Evolutionary conservation across 2,888 invertebrate species (phyloP).

Genomic region (Pheosia tremula): DNA sequence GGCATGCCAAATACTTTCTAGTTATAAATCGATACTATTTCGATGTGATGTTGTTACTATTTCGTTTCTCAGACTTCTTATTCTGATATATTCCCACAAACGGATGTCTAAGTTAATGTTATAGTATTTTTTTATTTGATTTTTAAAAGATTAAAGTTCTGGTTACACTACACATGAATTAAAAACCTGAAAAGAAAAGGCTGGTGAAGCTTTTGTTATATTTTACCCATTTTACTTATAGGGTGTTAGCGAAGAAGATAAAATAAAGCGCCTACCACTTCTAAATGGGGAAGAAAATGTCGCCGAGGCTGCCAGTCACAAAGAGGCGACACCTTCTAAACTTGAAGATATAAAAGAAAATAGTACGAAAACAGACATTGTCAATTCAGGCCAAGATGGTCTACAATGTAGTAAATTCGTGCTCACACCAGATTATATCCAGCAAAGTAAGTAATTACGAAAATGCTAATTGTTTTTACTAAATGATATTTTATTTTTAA

Average conservation of each 20-base stretch:
- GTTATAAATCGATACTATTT: neutral
- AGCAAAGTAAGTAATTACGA: constrained; percentile 90
- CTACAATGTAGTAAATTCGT: constrained; percentile 87
- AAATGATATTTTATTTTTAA: no score
- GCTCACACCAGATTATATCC: constrained; percentile 96
- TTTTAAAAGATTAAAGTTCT: constrained; percentile 15
- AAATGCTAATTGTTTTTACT: no score
- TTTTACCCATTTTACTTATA: constrained; percentile 60
- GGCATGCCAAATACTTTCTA: constrained; percentile 3
- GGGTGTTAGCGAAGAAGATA: constrained; percentile 67
- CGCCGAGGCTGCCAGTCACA: constrained; percentile 67
- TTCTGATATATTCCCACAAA: constrained; percentile 83
- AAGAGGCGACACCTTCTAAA: constrained; percentile 70
- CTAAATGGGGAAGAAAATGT: constrained; percentile 77
- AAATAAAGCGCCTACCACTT: constrained; percentile 65
- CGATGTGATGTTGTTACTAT: constrained; percentile 37
- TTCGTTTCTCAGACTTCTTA: constrained; percentile 32
- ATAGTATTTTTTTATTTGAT: constrained; percentile 51
- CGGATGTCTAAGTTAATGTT: constrained; percentile 49
- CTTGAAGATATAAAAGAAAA: constrained; percentile 71
- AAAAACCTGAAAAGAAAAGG: constrained; percentile 17
- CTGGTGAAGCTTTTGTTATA: constrained; percentile 34
- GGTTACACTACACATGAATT: constrained; percentile 24
- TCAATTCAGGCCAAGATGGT: constrained; percentile 61
- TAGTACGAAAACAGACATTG: constrained; percentile 71